Evolutionary conservation across 2,113 vertebrate species (phyloP).

Genomic region (Corythornis vintsioides): DNA sequence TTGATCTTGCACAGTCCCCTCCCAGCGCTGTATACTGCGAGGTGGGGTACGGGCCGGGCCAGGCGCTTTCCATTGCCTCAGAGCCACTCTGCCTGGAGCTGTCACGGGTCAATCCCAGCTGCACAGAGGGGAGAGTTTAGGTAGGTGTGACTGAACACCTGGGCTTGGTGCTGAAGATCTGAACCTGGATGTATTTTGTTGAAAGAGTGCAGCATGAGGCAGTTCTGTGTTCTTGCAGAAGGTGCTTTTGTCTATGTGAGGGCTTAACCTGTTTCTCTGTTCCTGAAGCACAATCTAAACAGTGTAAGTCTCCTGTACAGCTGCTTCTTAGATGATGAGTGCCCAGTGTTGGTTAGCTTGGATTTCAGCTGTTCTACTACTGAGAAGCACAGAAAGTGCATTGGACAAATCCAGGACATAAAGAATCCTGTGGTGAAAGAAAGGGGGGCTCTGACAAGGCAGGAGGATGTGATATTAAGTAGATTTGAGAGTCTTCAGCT

Average conservation of each 20-base stretch:
- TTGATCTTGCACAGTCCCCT: not conserved
- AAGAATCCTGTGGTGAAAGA: not conserved
- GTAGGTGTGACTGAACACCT: not conserved
- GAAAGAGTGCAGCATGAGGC: not conserved
- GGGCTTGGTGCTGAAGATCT: not conserved
- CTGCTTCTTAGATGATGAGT: not conserved
- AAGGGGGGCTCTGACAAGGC: not conserved
- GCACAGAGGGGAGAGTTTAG: not conserved
- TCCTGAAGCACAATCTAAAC: not conserved
- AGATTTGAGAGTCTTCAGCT: not conserved
- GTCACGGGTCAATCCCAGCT: fast-evolving
- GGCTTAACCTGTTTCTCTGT: not conserved
- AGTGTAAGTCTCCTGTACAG: not conserved
- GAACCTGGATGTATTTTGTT: not conserved
- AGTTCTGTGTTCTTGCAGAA: not conserved
- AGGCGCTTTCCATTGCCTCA: fast-evolving
- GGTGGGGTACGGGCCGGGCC: not conserved
- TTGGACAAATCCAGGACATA: not conserved
- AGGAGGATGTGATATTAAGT: not conserved
- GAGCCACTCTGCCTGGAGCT: not conserved
- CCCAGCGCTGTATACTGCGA: fast-evolving
- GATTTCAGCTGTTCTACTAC: not conserved
- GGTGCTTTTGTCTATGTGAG: not conserved
- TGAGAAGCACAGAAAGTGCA: not conserved
- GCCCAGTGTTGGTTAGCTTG: not conserved